Percentiles rank a stretch among this genome's conserved stretches.
phyloP scores from a whole-genome alignment of 2,113 vertebrate genomes.

The Ictalurus furcatus region DNA sequence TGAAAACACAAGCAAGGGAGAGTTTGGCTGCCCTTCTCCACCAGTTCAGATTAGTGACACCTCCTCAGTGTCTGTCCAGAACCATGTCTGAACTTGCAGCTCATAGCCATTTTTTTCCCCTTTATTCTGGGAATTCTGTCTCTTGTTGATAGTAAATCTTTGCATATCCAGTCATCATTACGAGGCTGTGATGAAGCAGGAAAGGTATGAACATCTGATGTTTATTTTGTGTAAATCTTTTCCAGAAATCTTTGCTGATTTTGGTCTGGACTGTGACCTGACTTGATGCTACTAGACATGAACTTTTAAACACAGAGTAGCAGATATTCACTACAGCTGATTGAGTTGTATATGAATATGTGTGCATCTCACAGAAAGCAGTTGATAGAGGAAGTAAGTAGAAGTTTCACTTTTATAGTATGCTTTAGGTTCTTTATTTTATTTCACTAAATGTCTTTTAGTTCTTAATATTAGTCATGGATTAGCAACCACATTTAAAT shows the following conservation, averaged over 20 bases:
- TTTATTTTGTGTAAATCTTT: constrained; percentile 28
- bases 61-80: constrained; percentile 18
- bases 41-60: constrained; percentile 15
- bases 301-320: constrained; percentile 7
- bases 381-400: not conserved
- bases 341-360: not conserved
- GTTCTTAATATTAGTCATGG: not conserved
- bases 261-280: constrained; percentile 21
- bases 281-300: constrained; percentile 26
- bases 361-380: not conserved
- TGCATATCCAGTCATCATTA: constrained; percentile 6
- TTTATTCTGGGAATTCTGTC: constrained; percentile 11
- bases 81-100: constrained; percentile 6
- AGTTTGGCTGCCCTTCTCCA: constrained; percentile 2
- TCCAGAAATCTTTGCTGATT: constrained; percentile 26
- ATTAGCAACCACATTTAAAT: not conserved
- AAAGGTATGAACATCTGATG: constrained; percentile 30
- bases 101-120: not conserved
- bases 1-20: not conserved
- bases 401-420: not conserved
- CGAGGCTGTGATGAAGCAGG: not conserved
- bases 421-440: not conserved
- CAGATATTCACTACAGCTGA: not conserved
- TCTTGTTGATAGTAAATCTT: constrained; percentile 20
- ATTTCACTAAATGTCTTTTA: not conserved